phyloP scores from a whole-genome alignment of 1,140 invertebrate genomes.

The Uloborus diversus region DNA sequence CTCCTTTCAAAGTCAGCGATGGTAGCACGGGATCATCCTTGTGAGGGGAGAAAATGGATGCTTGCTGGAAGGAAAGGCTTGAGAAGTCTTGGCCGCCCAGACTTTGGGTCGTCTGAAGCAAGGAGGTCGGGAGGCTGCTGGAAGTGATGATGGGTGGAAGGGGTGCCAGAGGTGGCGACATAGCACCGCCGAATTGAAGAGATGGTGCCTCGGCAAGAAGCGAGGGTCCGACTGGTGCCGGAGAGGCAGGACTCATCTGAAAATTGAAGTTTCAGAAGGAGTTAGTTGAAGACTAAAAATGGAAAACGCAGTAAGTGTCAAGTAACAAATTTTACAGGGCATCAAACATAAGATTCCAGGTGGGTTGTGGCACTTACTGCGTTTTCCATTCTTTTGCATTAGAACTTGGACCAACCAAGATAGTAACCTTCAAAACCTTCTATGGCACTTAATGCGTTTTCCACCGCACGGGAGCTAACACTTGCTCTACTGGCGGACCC shows the following conservation, averaged over 20 bases:
- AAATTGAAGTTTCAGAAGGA: too few species aligned
- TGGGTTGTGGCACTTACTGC: too few species aligned
- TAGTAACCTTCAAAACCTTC: too few species aligned
- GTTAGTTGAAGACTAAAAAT: too few species aligned
- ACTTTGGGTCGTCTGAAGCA: constrained; percentile 14
- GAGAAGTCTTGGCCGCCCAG: constrained; percentile 20
- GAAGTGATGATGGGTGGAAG: constrained; percentile 53
- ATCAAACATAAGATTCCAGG: too few species aligned
- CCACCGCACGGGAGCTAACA: too few species aligned
- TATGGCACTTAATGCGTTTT: too few species aligned
- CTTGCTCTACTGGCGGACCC: too few species aligned
- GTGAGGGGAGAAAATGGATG: constrained; percentile 25
- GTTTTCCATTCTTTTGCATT: too few species aligned
- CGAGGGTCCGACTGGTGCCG: constrained; percentile 49
- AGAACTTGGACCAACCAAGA: too few species aligned
- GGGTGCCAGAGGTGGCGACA: constrained; percentile 58
- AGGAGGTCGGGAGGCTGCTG: not conserved
- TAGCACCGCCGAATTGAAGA: constrained; percentile 63
- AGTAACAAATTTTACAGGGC: too few species aligned
- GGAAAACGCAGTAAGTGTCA: too few species aligned
- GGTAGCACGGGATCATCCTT: not conserved
- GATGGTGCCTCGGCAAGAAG: constrained; percentile 33
- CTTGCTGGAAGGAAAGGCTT: constrained; percentile 32
- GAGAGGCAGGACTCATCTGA: constrained; percentile 57
- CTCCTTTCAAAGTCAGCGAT: not conserved